These are phyloP conservation scores for Gasterosteus nipponicus DNA, from an alignment of 2,113 vertebrate genomes.

Conservation along the genomic window DNA sequence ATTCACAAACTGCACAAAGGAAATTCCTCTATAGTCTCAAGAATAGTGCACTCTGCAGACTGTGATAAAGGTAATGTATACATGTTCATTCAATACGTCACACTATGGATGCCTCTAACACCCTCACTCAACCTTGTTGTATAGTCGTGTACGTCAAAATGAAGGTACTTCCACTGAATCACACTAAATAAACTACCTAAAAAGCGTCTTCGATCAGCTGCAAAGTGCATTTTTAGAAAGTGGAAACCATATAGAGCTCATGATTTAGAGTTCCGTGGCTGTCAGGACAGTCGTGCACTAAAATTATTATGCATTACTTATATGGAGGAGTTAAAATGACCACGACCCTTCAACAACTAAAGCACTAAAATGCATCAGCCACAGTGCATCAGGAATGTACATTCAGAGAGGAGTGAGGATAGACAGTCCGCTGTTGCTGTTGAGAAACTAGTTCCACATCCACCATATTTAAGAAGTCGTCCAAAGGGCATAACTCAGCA, in stretches of 20 bases:
- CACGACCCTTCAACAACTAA: background rate
- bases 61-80: background rate
- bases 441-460: conserved; percentile 30
- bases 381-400: background rate
- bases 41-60: background rate
- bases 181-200: background rate
- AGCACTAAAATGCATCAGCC: background rate
- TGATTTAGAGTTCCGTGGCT: background rate
- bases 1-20: background rate
- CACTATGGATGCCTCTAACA: background rate
- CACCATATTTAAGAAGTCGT: conserved; percentile 58
- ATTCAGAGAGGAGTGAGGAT: background rate
- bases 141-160: background rate
- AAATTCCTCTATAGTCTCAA: background rate
- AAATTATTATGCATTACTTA: background rate
- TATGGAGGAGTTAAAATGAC: background rate
- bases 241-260: background rate
- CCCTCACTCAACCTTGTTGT: background rate
- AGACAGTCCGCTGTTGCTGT: background rate
- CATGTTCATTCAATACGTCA: background rate
- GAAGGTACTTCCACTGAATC: background rate
- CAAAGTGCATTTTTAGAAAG: background rate
- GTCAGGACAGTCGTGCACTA: background rate
- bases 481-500: conserved; percentile 50
- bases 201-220: background rate